Evolutionary conservation across 1,140 invertebrate species (phyloP), one percentile per base, ranked within the genome.

Genomic region (Marisa cornuarietis): DNA sequence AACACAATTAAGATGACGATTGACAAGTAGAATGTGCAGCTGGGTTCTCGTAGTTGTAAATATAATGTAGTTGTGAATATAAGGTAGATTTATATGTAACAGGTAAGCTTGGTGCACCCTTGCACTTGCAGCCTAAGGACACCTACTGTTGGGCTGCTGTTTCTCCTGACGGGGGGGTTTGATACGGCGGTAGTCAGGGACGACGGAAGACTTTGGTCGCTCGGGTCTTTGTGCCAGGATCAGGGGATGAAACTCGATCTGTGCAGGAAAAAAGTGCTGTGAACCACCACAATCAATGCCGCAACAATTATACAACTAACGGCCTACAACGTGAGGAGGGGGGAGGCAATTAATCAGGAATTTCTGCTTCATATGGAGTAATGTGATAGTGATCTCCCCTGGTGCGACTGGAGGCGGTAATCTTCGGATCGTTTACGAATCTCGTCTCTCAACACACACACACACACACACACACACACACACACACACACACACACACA

Each of bases 161-260:
- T 69, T 24, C 74, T 80, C 79, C n/a, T 71, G 65, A 63, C 58
- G 71, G 22, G 79, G 79, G 18, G 79, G 79, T 22, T 80, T 80
- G 54, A 80, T 68, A 58, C 74, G 73, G 8, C 42, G 63, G 79
- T 80, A 80, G 65, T 80, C 51, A 14, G 71, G 79, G 22, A 62
- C 52, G 14, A 80, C 42, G 7, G 73, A 58, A 3, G 79, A 69
- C 13, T 62, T 68, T 73, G 74, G 20, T 11, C 73, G 49, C 18
- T 71, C 74, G 0, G 26, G 24, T 8, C 66, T 42, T 26, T 71
- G 72, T n/a, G 63, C 73, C 24, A 76, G 73, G 42, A 80, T 80
- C 74, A 80, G 54, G 49, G 79, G 79, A 54, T 80, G 72, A 58
- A 80, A 80, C 31, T 80, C 79, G 31, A 80, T 80, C 79, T 80